Conservation (phyloP, 2,797 vertebrate genomes). For the Aphelocoma californica region DNA sequence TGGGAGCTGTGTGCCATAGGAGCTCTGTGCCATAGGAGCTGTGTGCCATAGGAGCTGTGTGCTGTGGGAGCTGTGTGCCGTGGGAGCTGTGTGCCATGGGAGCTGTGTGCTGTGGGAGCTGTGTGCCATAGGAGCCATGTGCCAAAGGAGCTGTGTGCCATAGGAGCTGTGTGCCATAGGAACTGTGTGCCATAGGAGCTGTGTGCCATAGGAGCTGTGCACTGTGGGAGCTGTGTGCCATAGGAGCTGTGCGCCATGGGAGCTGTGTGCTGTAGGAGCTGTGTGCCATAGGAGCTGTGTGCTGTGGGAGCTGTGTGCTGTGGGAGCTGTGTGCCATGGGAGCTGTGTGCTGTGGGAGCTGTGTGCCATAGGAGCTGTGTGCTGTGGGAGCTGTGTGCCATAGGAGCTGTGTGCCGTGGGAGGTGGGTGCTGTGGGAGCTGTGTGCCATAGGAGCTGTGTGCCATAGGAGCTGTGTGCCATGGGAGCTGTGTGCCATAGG, state of each 20-base stretch:
- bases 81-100: background rate
- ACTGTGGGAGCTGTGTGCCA: no score
- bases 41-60: rapidly evolving
- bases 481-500: background rate
- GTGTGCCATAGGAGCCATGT: background rate
- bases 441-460: background rate
- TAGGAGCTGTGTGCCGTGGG: rapidly evolving
- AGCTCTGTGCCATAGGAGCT: background rate
- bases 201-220: no score
- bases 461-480: background rate
- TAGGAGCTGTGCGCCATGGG: background rate
- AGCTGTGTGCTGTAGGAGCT: no score
- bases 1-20: no score
- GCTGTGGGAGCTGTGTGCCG: rapidly evolving
- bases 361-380: background rate
- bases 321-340: background rate
- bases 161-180: background rate
- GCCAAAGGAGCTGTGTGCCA: background rate
- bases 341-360: background rate
- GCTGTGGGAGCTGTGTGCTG: background rate
- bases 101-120: no score
- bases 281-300: background rate
- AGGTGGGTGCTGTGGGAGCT: background rate
- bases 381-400: background rate
- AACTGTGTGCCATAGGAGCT: no score